These are phyloP conservation scores for Pteronotus mesoamericanus DNA, from an alignment of 2,797 vertebrate genomes.

Conservation along the genomic window DNA sequence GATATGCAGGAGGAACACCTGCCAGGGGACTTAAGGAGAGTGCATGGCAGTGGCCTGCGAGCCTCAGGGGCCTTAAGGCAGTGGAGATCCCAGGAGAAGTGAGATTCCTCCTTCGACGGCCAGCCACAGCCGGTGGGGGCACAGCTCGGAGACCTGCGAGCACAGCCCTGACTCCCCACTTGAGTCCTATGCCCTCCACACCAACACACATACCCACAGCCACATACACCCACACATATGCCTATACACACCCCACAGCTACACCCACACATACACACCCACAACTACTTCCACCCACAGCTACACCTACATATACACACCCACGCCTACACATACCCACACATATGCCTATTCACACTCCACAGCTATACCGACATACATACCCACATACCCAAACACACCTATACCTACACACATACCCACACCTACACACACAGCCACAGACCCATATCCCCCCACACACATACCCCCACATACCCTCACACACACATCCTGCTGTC, in stretches of 20 bases:
- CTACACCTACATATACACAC: background rate
- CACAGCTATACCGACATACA: background rate
- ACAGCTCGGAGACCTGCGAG: background rate
- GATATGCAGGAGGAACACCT: background rate
- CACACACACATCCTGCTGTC: background rate
- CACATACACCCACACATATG: background rate
- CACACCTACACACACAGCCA: background rate
- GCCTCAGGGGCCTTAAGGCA: background rate
- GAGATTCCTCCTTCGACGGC: background rate
- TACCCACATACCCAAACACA: no score
- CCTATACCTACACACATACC: background rate
- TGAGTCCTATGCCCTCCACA: no score
- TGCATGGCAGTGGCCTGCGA: background rate
- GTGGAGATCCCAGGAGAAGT: background rate
- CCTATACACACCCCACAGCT: no score
- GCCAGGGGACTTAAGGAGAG: accelerated
- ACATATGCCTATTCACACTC: background rate
- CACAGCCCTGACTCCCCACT: background rate
- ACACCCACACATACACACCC: background rate
- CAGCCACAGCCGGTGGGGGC: no score
- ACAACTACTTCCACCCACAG: background rate
- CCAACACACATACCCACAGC: background rate
- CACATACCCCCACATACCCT: background rate
- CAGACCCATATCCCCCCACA: background rate
- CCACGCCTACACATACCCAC: background rate